phyloP scores from a whole-genome alignment of 2,113 vertebrate genomes.

The Illadopsis cleaveri region DNA sequence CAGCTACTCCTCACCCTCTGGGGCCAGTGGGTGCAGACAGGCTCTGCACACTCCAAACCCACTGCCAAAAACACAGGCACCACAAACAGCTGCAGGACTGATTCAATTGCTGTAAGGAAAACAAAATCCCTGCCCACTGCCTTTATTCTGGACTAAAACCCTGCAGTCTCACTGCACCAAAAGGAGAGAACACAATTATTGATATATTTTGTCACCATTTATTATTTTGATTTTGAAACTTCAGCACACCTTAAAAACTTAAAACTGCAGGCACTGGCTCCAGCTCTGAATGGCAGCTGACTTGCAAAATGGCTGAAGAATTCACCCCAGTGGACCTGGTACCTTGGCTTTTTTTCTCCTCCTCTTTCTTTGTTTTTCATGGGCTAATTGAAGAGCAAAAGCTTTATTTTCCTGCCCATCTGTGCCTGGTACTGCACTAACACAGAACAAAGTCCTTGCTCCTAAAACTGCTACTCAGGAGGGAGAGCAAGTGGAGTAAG shows the following conservation, averaged over 20 bases:
- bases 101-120: neutral
- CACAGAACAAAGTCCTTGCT: neutral
- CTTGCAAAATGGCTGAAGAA: neutral
- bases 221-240: neutral
- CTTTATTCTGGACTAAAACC: neutral
- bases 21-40: neutral
- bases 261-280: accelerated
- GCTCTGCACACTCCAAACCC: neutral
- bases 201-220: neutral
- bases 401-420: neutral
- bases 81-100: neutral
- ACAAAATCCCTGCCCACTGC: neutral
- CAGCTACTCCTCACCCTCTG: neutral
- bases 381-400: neutral
- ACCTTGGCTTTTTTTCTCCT: accelerated
- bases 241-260: neutral
- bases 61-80: neutral
- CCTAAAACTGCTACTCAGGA: neutral
- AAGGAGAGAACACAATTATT: neutral
- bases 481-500: neutral
- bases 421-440: neutral
- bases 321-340: neutral
- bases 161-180: neutral
- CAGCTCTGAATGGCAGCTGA: neutral
- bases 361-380: neutral